Conservation (phyloP, 2,113 vertebrate genomes). For the Ammospiza caudacuta region DNA sequence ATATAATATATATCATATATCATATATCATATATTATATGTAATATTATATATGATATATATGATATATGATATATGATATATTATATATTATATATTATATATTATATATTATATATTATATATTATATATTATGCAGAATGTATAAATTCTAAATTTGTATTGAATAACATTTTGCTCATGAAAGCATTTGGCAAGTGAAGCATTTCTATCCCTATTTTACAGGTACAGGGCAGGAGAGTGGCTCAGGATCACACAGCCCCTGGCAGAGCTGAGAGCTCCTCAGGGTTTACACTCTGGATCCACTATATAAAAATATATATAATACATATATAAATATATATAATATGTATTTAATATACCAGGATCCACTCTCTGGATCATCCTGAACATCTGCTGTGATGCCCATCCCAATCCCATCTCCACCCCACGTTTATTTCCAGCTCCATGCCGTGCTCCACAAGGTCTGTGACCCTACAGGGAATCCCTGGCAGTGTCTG, state of each 20-base stretch:
- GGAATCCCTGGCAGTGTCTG: neutral
- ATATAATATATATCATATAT: too few relatives aligned
- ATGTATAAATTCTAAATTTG: accelerated
- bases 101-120: too few relatives aligned
- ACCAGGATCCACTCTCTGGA: neutral
- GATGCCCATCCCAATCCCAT: neutral
- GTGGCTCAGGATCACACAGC: neutral
- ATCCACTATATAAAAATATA: neutral
- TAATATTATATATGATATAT: too few relatives aligned
- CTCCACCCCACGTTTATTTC: neutral
- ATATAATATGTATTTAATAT: neutral
- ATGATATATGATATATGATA: too few relatives aligned
- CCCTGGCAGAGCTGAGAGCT: neutral
- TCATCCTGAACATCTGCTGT: neutral
- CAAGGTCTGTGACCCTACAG: neutral
- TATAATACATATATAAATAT: neutral
- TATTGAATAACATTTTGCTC: neutral
- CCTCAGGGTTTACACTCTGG: accelerated
- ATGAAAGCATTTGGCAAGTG: neutral
- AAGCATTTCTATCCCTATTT: neutral
- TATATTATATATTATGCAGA: too few relatives aligned
- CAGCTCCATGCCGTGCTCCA: neutral
- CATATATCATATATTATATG: too few relatives aligned
- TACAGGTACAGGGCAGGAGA: neutral
- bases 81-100: too few relatives aligned